Percentiles rank a stretch among this genome's conserved stretches.
phyloP scores from a whole-genome alignment of 2,113 vertebrate species.

The Gasterosteus nipponicus region DNA sequence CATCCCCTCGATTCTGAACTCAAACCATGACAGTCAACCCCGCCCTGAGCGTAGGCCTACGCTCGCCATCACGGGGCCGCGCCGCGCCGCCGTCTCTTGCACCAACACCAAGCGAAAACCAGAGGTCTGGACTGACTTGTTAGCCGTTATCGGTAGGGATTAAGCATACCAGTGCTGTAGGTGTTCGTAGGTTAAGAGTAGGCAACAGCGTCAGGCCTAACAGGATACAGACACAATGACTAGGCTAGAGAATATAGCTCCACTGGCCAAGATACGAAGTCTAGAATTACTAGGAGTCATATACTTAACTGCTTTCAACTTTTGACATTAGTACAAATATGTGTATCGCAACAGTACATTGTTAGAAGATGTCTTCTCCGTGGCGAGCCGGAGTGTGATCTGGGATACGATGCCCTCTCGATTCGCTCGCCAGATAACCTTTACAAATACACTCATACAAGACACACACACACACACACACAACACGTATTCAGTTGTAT shows the following conservation, averaged over 20 bases:
- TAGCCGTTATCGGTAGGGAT: constrained; percentile 56
- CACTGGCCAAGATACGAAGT: constrained; percentile 69
- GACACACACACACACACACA: constrained; percentile 5
- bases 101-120: constrained; percentile 63
- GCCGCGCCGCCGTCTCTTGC: constrained; percentile 48
- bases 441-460: constrained; percentile 21
- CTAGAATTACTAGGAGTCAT: constrained; percentile 69
- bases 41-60: constrained; percentile 41
- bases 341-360: constrained; percentile 69
- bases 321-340: constrained; percentile 76
- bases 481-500: constrained; percentile 57
- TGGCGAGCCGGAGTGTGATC: constrained; percentile 66
- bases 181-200: constrained; percentile 67
- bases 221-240: constrained; percentile 63
- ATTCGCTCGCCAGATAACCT: constrained; percentile 66
- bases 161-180: constrained; percentile 39
- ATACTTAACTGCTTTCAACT: constrained; percentile 72
- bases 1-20: constrained; percentile 69
- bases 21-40: constrained; percentile 58
- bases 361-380: constrained; percentile 67
- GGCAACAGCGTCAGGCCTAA: constrained; percentile 61
- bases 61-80: constrained; percentile 1
- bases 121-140: constrained; percentile 48
- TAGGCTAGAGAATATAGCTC: constrained; percentile 74
- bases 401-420: constrained; percentile 60